Evolutionary conservation across 2,113 vertebrate genomes (phyloP), one percentile per base, ranked within the genome.

Genomic region (Tachycineta bicolor): DNA sequence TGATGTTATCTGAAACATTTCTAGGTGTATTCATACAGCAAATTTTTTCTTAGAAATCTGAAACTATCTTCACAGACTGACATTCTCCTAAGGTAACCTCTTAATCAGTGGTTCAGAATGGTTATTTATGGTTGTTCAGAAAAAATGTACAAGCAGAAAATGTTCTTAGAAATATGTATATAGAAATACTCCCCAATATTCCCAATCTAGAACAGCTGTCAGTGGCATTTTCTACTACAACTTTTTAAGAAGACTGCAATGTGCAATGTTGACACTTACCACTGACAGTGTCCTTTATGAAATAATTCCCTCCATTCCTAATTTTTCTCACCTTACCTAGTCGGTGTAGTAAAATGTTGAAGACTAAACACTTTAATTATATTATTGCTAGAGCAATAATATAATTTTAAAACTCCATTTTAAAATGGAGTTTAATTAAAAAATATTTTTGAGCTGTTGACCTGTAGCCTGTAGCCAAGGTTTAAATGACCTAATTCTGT

Each of bases 101-200:
- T 70, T 50, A 58, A 53, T 75, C 23, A 33, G 67, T 47, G 19
- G 5, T 31, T 85, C 20, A 73, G 28, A 68, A 31, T 17, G 5
- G 37, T 68, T 71, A 31, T 43, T 62, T 65, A 10, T 44, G 3
- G 4, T 34, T 65, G 33, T 70, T 31, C 16, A 69, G 41, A 23
- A 82, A 81, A 81, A 56, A 43, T 13, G 3, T 14, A 37, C 17
- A n/a, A 49, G 24, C 10, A 60, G 52, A 67, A 87, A 44, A 39
- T 2, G 0, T 21, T 68, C 18, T 37, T 37, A 33, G 28, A 58
- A 85, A 56, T 28, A 8, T 0, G 3, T 23, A 23, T 5, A 12
- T 5, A 22, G 19, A 37, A 87, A 60, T 55, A 24, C 1, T 3
- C 60, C 41, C 15, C 20, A 13, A 7, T 43, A 65, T 47, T 82